Evolutionary conservation across 2,888 invertebrate genomes (phyloP).

Genomic region (Plutella xylostella): DNA sequence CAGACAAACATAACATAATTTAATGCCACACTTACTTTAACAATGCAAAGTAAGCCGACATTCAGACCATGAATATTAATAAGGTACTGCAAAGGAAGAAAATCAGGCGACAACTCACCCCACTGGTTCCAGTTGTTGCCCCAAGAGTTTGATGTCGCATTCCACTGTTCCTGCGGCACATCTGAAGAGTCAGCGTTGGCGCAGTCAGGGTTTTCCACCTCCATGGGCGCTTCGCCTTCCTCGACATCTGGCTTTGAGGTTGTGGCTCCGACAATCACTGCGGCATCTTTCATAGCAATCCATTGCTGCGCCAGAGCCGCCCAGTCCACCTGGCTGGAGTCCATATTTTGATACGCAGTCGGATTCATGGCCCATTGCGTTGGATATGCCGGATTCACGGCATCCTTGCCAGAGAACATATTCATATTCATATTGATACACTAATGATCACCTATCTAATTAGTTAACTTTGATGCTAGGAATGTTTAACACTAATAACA

Average conservation of each 20-base stretch:
- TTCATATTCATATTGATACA: conserved; percentile 22
- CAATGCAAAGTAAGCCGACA: too few relatives aligned
- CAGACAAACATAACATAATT: too few relatives aligned
- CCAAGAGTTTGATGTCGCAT: conserved; percentile 47
- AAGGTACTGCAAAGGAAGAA: too few relatives aligned
- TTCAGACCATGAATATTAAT: too few relatives aligned
- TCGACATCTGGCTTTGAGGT: conserved; percentile 65
- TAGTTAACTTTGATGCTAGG: background rate
- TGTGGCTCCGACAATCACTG: conserved; percentile 67
- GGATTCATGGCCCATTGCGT: conserved; percentile 88
- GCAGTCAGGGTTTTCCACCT: conserved; percentile 80
- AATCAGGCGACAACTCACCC: conserved; percentile 38
- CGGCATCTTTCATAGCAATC: conserved; percentile 94
- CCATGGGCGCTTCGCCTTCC: conserved; percentile 90
- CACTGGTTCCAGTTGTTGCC: conserved; percentile 56
- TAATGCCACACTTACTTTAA: too few relatives aligned
- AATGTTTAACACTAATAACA: background rate
- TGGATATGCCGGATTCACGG: conserved; percentile 73
- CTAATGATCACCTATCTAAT: too few relatives aligned
- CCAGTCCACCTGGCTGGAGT: conserved; percentile 94
- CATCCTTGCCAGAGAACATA: conserved; percentile 73
- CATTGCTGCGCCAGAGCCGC: conserved; percentile 96
- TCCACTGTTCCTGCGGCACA: conserved; percentile 45
- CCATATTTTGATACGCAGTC: conserved; percentile 83
- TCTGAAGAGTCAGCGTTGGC: conserved; percentile 38